Conservation (phyloP, 1,140 invertebrate genomes). For the Neodiprion pinetum region DNA sequence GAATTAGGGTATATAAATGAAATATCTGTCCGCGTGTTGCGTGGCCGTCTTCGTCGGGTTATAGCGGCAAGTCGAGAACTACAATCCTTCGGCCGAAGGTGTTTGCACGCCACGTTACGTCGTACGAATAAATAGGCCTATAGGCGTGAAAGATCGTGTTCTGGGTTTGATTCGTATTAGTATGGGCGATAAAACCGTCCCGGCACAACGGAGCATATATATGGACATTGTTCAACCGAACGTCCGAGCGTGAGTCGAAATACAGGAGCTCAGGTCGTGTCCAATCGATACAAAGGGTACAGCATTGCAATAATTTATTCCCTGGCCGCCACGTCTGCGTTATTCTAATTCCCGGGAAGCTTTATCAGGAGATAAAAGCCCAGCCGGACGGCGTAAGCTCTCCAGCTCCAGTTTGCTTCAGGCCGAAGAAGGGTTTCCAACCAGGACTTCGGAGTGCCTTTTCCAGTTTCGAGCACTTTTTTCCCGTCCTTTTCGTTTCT, state of each 20-base stretch:
- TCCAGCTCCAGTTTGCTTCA: neutral
- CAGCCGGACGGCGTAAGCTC: neutral
- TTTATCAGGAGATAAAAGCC: constrained; percentile 1
- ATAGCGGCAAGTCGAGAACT: too few species aligned
- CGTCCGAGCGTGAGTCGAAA: neutral
- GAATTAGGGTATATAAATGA: too few species aligned
- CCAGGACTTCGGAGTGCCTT: neutral
- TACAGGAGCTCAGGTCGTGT: neutral
- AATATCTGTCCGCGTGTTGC: too few species aligned
- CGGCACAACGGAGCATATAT: neutral
- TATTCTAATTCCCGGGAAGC: neutral
- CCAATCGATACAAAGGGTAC: neutral
- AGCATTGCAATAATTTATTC: constrained; percentile 2
- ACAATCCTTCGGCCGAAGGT: too few species aligned
- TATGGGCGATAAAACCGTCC: neutral
- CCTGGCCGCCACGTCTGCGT: neutral
- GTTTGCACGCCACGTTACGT: too few species aligned
- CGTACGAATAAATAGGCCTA: neutral
- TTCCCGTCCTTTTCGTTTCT: neutral
- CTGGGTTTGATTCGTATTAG: neutral
- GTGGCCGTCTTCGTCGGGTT: too few species aligned
- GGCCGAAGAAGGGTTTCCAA: neutral
- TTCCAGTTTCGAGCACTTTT: neutral
- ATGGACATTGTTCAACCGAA: neutral
- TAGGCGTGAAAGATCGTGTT: neutral